phyloP scores from a whole-genome alignment of 2,888 invertebrate species.

The Therioaphis trifolii region DNA sequence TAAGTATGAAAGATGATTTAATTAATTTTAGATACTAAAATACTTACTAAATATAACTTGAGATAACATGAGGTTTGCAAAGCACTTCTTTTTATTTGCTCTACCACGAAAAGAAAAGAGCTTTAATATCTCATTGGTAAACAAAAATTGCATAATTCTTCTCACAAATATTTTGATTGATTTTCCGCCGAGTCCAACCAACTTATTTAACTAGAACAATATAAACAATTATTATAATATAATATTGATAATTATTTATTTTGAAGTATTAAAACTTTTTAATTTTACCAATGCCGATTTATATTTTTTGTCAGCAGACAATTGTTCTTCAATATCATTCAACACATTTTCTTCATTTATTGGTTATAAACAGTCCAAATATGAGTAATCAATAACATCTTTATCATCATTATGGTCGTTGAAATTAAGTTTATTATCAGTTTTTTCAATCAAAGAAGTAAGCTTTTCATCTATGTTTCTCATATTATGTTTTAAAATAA shows the following conservation, averaged over 20 bases:
- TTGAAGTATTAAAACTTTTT: background rate
- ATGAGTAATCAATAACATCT: slow-evolving; percentile 14
- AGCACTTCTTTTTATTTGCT: slow-evolving; percentile 20
- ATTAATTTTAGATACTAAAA: too few relatives aligned
- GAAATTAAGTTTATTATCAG: background rate
- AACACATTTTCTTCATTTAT: background rate
- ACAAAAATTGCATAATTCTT: slow-evolving; percentile 16
- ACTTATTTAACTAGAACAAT: background rate
- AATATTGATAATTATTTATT: too few relatives aligned
- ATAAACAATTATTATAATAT: too few relatives aligned
- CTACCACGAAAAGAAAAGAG: slow-evolving; percentile 6
- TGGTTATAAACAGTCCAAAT: slow-evolving; percentile 18
- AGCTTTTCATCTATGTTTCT: slow-evolving; percentile 17
- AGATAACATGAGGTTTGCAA: background rate
- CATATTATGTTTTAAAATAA: background rate
- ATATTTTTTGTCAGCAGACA: slow-evolving; percentile 15
- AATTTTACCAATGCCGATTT: slow-evolving; percentile 7
- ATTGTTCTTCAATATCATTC: slow-evolving; percentile 18
- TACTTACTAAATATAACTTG: slow-evolving; percentile 32
- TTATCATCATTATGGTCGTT: background rate
- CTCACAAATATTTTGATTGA: background rate
- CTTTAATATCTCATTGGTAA: background rate
- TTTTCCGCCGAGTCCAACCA: slow-evolving; percentile 5
- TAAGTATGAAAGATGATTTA: too few relatives aligned
- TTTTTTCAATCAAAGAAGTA: background rate